phyloP scores from a whole-genome alignment of 2,888 invertebrate genomes.

The Ryuthela nishihirai region DNA sequence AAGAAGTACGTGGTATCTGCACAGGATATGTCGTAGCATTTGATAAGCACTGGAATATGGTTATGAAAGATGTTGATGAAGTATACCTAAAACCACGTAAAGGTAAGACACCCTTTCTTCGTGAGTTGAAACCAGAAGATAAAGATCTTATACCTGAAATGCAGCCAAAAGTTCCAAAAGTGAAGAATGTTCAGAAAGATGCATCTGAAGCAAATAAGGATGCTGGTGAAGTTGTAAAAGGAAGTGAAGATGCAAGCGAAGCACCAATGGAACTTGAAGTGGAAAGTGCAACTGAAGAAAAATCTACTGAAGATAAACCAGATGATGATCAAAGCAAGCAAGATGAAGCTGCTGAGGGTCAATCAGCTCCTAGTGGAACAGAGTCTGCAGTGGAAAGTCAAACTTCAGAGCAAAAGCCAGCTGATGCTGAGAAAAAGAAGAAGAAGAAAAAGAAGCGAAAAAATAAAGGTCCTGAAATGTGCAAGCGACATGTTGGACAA shows the following conservation, averaged over 20 bases:
- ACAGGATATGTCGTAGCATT: constrained; percentile 77
- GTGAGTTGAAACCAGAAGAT: not conserved
- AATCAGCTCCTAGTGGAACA: not conserved
- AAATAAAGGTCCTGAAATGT: not conserved
- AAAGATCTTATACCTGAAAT: not conserved
- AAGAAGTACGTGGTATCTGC: constrained; percentile 69
- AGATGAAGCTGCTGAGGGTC: too few species aligned
- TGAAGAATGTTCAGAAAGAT: not conserved
- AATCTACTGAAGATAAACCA: not conserved
- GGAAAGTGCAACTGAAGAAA: not conserved
- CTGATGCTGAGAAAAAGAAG: not conserved
- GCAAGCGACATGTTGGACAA: constrained; percentile 49
- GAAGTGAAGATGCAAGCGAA: not conserved
- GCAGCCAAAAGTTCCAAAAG: not conserved
- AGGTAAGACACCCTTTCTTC: constrained; percentile 46
- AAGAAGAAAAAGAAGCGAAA: not conserved
- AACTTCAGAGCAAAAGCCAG: not conserved
- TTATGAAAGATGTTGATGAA: constrained; percentile 76
- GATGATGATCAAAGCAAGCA: not conserved
- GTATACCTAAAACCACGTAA: constrained; percentile 64
- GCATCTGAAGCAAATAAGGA: not conserved
- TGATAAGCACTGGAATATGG: constrained; percentile 92
- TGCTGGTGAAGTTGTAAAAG: not conserved
- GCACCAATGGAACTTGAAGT: not conserved
- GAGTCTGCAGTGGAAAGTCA: not conserved